Evolutionary conservation across 1,140 invertebrate species (phyloP).

Genomic region (Hermatobates lingyangjiaoensis): DNA sequence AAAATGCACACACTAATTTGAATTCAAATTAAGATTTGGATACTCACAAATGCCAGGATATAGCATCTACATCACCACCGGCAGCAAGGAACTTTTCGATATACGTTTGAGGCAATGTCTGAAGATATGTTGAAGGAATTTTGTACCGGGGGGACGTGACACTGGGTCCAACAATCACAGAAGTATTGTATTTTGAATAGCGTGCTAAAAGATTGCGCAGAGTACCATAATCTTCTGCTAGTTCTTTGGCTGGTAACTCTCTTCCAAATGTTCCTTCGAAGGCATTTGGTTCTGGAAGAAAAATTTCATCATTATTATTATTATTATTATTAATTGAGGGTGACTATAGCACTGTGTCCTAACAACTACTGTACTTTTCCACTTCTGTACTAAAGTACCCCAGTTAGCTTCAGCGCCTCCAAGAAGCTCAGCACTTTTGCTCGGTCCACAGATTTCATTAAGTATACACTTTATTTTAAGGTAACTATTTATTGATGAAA

Average conservation of each 20-base stretch:
- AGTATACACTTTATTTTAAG: no score
- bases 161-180: conserved; percentile 6
- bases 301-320: not conserved
- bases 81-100: conserved; percentile 2
- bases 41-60: conserved; percentile 11
- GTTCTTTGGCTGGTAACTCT: conserved; percentile 1
- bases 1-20: no score
- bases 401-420: no score
- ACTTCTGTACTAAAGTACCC: no score
- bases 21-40: no score
- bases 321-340: not conserved
- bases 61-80: conserved; percentile 4
- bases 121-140: not conserved
- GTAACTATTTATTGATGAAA: no score
- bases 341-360: no score
- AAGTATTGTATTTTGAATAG: conserved; percentile 7
- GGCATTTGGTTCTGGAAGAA: conserved; percentile 9
- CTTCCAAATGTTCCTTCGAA: conserved; percentile 6
- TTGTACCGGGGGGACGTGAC: conserved; percentile 2
- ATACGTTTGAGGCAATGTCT: not conserved
- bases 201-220: conserved; percentile 1
- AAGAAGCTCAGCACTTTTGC: no score
- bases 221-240: conserved; percentile 6
- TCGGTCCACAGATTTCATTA: no score
- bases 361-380: no score